These are phyloP conservation scores for Physella acuta DNA, from an alignment of 1,140 invertebrate genomes.

Conservation along the genomic window DNA sequence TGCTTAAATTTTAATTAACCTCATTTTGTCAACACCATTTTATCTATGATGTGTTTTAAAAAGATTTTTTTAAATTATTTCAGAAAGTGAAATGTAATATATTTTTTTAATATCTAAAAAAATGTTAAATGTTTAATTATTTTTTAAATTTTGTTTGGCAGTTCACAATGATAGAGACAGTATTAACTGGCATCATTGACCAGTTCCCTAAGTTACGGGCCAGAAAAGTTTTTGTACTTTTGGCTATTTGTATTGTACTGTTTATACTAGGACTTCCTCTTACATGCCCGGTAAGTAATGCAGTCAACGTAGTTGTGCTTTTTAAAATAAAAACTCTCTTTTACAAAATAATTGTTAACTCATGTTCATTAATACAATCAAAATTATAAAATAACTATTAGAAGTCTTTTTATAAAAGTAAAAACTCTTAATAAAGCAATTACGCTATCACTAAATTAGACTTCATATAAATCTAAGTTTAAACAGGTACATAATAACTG, in stretches of 20 bases:
- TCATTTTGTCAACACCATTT: not conserved
- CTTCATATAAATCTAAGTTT: too few species aligned
- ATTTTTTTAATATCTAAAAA: not conserved
- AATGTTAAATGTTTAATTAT: constrained; percentile 60
- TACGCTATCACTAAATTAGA: too few species aligned
- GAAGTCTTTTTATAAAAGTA: not conserved
- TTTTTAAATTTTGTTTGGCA: constrained; percentile 47
- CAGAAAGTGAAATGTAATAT: too few species aligned
- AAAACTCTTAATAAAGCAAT: too few species aligned
- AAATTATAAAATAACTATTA: not conserved
- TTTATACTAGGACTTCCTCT: constrained; percentile 71
- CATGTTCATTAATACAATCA: not conserved
- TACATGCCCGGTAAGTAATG: constrained; percentile 59
- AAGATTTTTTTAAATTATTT: not conserved
- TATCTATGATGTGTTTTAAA: not conserved
- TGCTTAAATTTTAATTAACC: not conserved
- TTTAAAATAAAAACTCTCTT: too few species aligned
- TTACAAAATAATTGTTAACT: not conserved
- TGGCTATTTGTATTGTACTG: constrained; percentile 66
- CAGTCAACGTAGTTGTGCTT: too few species aligned
- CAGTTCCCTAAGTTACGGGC: constrained; percentile 66
- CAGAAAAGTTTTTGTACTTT: constrained; percentile 66
- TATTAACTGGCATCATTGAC: constrained; percentile 74
- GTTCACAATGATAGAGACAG: constrained; percentile 82
- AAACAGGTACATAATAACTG: too few species aligned